phyloP scores from a whole-genome alignment of 1,140 invertebrate species.

The Drosophila paulistorum region DNA sequence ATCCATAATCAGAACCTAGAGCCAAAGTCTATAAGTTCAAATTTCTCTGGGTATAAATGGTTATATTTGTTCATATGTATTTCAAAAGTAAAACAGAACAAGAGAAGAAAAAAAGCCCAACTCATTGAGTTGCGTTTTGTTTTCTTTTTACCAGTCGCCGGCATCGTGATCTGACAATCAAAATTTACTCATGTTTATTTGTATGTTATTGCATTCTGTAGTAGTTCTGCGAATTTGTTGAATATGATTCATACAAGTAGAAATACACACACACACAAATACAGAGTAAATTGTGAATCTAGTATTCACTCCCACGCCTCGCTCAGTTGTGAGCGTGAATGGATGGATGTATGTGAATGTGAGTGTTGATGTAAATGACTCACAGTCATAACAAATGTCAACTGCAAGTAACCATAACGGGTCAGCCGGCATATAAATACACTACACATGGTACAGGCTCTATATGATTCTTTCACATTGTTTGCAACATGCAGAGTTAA shows the following conservation, averaged over 20 bases:
- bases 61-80: background rate
- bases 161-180: conserved; percentile 54
- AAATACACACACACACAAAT: background rate
- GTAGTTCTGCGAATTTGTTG: conserved; percentile 36
- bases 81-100: no score
- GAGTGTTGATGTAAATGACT: background rate
- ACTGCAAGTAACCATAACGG: conserved; percentile 9
- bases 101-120: background rate
- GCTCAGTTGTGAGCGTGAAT: conserved; percentile 2
- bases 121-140: conserved; percentile 45
- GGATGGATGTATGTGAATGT: background rate
- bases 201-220: conserved; percentile 27
- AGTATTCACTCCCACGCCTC: conserved; percentile 9
- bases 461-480: background rate
- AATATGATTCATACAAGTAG: conserved; percentile 36
- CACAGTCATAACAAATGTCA: conserved; percentile 5
- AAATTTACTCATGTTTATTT: conserved; percentile 17
- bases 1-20: background rate
- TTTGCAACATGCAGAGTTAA: background rate
- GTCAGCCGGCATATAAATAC: background rate
- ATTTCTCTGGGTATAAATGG: conserved; percentile 7
- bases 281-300: background rate
- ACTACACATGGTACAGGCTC: background rate
- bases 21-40: background rate
- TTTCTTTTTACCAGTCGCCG: conserved; percentile 17